A percentile compares a stretch with the other conserved stretches of the same genome.
phyloP scores from a whole-genome alignment of 2,113 vertebrate genomes.

The Dendropsophus ebraccatus region DNA sequence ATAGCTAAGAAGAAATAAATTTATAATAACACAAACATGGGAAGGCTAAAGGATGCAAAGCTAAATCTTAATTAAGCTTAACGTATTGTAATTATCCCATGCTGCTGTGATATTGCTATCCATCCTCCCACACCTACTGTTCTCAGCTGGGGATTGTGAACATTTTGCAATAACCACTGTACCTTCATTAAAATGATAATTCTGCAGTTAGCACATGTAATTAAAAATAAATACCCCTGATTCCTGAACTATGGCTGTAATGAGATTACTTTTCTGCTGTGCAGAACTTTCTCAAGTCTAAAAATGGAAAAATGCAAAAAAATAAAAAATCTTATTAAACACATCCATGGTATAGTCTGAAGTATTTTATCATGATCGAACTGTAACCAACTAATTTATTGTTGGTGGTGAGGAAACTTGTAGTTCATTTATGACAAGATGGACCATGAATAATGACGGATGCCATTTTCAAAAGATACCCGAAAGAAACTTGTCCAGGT shows the following conservation, averaged over 20 bases:
- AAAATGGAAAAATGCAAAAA: neutral
- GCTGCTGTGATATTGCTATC: conserved; percentile 31
- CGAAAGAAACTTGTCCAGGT: no score
- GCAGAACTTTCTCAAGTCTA: neutral
- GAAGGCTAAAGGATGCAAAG: neutral
- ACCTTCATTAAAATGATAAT: conserved; percentile 47
- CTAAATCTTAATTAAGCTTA: conserved; percentile 37
- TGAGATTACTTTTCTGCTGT: conserved; percentile 6
- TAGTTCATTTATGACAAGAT: neutral
- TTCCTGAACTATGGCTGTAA: conserved; percentile 6
- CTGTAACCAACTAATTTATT: neutral
- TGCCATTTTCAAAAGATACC: no score
- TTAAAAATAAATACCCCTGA: conserved; percentile 41
- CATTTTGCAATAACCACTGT: conserved; percentile 38
- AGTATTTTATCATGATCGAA: neutral
- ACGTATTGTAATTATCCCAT: conserved; percentile 40
- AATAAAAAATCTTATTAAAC: neutral
- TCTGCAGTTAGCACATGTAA: conserved; percentile 5
- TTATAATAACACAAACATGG: neutral
- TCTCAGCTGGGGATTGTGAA: conserved; percentile 34
- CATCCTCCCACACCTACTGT: conserved; percentile 43
- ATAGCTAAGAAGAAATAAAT: neutral
- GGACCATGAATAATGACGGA: no score
- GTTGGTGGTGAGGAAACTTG: neutral
- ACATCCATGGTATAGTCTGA: neutral